Evolutionary conservation across 2,113 vertebrate species (phyloP), one percentile per base, ranked within the genome.

Genomic region (Origma solitaria): DNA sequence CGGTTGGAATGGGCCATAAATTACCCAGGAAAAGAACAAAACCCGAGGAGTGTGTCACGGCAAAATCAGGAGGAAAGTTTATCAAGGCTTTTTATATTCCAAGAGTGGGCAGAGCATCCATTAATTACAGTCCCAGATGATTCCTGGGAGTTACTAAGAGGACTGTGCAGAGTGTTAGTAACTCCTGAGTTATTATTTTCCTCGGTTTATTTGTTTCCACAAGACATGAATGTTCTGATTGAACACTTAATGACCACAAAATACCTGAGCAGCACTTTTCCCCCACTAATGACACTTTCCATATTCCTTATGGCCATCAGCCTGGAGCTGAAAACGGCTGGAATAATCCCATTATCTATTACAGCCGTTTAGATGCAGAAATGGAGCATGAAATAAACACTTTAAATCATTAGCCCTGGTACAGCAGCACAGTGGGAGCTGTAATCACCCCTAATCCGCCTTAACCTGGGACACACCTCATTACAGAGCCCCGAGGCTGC

Each of bases 371-470:
- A 94, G 95, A 25, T 62, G 65, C 85, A 93, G 95, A 97, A 97
- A 97, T 94, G 90, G 79, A 96, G 96, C 97, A 94, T 94, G 95
- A 97, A 97, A 97, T 96, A 95, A 97, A 97, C 95, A 95, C 88
- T 96, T 91, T 23, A 78, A 87, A 90, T 97, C 93, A 91, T 97
- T 92, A 97, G 91, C 87, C 90, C 89, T 49, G 56, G 72, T 40
- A 17, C 33, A 64, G 95, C 3, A 72, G 79, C 83, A 53, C 75
- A 38, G 91, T 31, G 57, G 82, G 94, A 86, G 91, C 76, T 87
- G 82, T 69, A 66, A 95, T 88, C 96, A 86, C 18, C 51, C 49
- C 69, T 56, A 88, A 94, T 54, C 80, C 3, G 6, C 81, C 66
- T 70, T 31, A 82, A 38, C 35, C 72, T 49, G 66, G 27, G 62